A percentile compares a stretch with the other conserved stretches of the same genome.
phyloP scores from a whole-genome alignment of 1,140 invertebrate genomes.

The Coenobita brevimanus region DNA sequence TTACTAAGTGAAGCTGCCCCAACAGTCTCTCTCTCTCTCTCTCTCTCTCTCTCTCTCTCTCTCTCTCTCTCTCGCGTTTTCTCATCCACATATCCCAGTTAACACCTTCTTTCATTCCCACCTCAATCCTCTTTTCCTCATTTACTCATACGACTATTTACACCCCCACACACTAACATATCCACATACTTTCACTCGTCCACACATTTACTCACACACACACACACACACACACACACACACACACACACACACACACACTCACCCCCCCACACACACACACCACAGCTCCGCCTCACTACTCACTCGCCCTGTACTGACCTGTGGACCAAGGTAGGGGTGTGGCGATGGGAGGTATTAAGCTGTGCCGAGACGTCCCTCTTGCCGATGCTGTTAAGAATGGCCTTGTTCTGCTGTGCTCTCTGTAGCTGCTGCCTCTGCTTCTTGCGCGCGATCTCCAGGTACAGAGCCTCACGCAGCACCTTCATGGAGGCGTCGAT shows the following conservation, averaged over 20 bases:
- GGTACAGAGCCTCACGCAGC: slow-evolving; percentile 81
- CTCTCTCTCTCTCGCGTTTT: neutral
- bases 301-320: neutral
- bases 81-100: neutral
- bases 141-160: neutral
- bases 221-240: neutral
- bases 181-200: neutral
- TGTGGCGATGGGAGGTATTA: neutral
- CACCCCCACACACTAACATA: neutral
- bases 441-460: slow-evolving; percentile 84
- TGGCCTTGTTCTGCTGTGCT: slow-evolving; percentile 75
- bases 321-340: too few relatives aligned
- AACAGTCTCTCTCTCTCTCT: neutral
- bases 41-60: neutral
- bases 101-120: neutral
- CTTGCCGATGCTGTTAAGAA: slow-evolving; percentile 75
- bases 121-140: neutral
- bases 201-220: slow-evolving; percentile 1
- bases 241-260: neutral
- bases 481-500: slow-evolving; percentile 87
- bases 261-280: neutral
- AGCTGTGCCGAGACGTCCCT: slow-evolving; percentile 68
- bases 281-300: neutral
- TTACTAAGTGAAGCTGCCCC: too few relatives aligned
- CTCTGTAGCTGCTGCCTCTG: slow-evolving; percentile 79